These are phyloP conservation scores for Platycercus adscitus DNA, from an alignment of 2,113 vertebrate genomes.

Conservation along the genomic window DNA sequence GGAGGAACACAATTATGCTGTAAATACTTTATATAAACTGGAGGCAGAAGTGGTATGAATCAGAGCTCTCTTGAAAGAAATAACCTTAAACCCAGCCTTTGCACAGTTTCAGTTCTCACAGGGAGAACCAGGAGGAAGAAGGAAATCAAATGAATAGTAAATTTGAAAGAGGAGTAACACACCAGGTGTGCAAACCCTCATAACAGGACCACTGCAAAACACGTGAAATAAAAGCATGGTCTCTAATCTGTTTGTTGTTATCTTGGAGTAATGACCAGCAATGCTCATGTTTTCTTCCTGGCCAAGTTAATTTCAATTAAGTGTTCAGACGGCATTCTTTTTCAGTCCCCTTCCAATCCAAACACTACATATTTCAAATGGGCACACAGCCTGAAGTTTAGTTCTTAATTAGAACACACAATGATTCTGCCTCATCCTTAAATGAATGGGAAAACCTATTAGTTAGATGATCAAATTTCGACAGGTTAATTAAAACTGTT, in stretches of 20 bases:
- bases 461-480: slow-evolving; percentile 28
- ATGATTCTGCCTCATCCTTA: neutral
- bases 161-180: neutral
- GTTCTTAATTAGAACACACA: slow-evolving; percentile 40
- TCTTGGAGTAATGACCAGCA: neutral
- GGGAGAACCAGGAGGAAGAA: neutral
- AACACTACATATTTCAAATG: neutral
- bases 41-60: neutral
- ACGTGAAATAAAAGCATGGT: neutral
- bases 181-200: neutral
- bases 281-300: neutral
- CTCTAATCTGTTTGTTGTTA: neutral
- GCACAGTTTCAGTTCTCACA: neutral
- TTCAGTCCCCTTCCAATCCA: neutral
- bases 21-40: neutral
- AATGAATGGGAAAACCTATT: slow-evolving; percentile 19
- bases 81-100: neutral
- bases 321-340: neutral
- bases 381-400: neutral
- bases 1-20: neutral
- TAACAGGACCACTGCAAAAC: neutral
- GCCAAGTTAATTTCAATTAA: neutral
- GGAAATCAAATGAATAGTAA: neutral
- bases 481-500: slow-evolving; percentile 45
- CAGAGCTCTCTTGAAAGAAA: neutral